Base-by-base conservation (phyloP, 1,140 invertebrate species). In the Drosophila kepulauana region DNA sequence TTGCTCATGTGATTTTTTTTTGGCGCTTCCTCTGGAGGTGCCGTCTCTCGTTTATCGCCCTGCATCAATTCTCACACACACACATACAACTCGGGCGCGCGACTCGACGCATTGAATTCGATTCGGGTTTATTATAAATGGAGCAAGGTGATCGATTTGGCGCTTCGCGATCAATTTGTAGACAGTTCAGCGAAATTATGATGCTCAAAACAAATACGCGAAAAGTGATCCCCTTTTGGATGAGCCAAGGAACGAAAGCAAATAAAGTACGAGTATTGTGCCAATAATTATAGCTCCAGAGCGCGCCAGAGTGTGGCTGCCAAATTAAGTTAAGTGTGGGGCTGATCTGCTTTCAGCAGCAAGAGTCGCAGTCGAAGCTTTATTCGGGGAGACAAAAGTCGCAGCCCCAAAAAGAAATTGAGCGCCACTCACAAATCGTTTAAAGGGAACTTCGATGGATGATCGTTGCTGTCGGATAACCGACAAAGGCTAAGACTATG, bases 311-410 rank as follows among this genome's bases (percentile, higher is more conserved):
- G 73, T 91, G 88, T 79, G 80, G 81, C 84, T 88, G 81, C 84
- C 88, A 91, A 91, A 91, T 91, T 91, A 91, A 88, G 88, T 88
- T 91, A 91, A 91, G 88, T 91, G 88, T 91, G 90, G 84, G 78
- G 84, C 63, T 77, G 86, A 90, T 82, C 86, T 81, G 54, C 71
- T 88, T 88, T 82, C 78, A 82, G 69, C 79, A 78, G 20, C 20
- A 25, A 25, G 20, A 25, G 80, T 78, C 78, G 62, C 62, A 79
- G 54, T 64, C 20, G 10, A 4, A 61, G 20, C 20, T 25, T 25
- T 25, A 25, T 28, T 67, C 43, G 52, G 51, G 28, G 49, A 25
- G 20, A 25, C 20, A 25, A 25, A 45, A 57, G 43, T 43, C 20
- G 15, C 63, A 68, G 45, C 68, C 65, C 13, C 20, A 25, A 45